phyloP scores from a whole-genome alignment of 23 tunicate genomes.

The Ciona savignyi region DNA sequence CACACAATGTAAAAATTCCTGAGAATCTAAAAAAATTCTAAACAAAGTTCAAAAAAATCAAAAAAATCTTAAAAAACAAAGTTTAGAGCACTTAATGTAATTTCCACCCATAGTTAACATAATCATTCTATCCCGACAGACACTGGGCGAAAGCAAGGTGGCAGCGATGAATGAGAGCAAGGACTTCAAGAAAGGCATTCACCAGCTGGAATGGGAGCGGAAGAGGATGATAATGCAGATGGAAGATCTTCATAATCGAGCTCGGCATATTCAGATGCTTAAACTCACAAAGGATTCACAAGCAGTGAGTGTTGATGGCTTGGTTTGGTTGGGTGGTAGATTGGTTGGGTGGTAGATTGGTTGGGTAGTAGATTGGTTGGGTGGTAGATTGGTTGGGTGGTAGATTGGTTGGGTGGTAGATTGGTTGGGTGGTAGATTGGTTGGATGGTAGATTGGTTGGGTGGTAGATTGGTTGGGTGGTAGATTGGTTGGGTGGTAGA shows the following conservation, averaged over 20 bases:
- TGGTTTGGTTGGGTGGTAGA: constrained; percentile 57
- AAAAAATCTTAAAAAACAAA: not conserved
- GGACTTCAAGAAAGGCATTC: constrained; percentile 98
- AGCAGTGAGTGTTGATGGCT: constrained; percentile 37
- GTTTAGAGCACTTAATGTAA: not conserved
- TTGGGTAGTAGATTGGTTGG: constrained; percentile 79
- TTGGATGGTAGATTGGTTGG: constrained; percentile 65
- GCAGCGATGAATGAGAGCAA: constrained; percentile 92
- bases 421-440: constrained; percentile 83
- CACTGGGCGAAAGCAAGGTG: constrained; percentile 83
- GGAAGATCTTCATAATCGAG: constrained; percentile 90
- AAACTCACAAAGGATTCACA: constrained; percentile 94
- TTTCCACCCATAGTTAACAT: not conserved
- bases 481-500: constrained; percentile 68
- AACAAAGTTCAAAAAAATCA: no score
- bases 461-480: constrained; percentile 83
- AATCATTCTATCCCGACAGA: constrained; percentile 13
- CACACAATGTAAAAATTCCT: no score
- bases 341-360: constrained; percentile 89
- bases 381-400: constrained; percentile 93
- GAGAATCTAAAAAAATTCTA: no score
- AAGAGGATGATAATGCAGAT: constrained; percentile 85
- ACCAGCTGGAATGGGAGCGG: constrained; percentile 95
- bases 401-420: constrained; percentile 60
- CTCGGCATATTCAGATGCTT: constrained; percentile 92